Conservation (phyloP, 2,113 vertebrate genomes). For the Phrynosoma platyrhinos region DNA sequence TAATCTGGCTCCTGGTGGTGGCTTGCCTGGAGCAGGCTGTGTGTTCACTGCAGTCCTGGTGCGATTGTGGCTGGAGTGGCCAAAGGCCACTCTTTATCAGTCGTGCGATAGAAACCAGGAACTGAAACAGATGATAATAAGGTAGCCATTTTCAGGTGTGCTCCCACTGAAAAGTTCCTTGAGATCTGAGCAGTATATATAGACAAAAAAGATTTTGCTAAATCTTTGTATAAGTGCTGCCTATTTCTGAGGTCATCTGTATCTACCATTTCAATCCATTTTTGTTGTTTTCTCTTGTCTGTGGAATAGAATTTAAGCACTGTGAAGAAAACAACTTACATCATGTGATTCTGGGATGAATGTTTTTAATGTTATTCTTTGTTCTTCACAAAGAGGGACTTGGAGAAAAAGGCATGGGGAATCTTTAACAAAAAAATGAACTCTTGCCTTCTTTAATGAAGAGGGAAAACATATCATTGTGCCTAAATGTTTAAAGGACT, state of each 20-base stretch:
- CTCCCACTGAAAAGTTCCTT: not conserved
- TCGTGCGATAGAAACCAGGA: no score
- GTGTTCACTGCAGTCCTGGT: no score
- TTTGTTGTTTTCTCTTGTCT: not conserved
- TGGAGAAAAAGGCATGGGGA: not conserved
- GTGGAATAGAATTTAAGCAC: not conserved
- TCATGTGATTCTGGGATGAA: not conserved
- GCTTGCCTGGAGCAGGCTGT: no score
- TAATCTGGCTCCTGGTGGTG: no score
- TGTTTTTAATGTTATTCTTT: not conserved
- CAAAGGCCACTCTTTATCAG: no score
- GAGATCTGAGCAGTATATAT: not conserved
- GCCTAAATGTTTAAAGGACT: constrained; percentile 50
- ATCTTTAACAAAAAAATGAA: constrained; percentile 33
- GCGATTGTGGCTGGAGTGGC: no score
- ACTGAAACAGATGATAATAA: no score
- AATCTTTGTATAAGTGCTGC: not conserved
- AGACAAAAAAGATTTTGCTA: not conserved
- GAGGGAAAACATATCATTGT: constrained; percentile 37
- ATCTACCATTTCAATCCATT: not conserved
- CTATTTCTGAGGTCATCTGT: no score
- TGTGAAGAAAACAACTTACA: not conserved
- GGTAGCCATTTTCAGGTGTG: no score
- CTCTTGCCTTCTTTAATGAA: constrained; percentile 28
- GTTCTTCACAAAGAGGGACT: not conserved